phyloP scores from a whole-genome alignment of 2,113 vertebrate species.

The Phalacrocorax brasilianus region DNA sequence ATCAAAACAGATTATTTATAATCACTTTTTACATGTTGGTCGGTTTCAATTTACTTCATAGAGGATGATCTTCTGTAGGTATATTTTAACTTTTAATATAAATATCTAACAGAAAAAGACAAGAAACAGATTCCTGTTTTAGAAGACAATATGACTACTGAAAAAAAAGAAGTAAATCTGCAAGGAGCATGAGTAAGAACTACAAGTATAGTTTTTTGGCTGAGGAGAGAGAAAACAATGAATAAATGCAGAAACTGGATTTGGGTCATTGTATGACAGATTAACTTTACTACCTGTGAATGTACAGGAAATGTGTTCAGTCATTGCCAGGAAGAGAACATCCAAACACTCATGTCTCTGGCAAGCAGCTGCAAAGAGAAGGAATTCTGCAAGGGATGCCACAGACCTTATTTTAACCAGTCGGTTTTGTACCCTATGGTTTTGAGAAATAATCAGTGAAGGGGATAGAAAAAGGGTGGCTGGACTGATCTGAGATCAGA shows the following conservation, averaged over 20 bases:
- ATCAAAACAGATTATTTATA: neutral
- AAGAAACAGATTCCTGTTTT: neutral
- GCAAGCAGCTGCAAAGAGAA: neutral
- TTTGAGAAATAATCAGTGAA: neutral
- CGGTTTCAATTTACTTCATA: neutral
- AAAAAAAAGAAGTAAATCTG: neutral
- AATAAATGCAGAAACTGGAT: constrained; percentile 8
- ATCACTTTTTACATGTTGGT: neutral
- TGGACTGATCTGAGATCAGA: neutral
- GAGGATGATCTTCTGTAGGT: neutral
- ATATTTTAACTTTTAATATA: neutral
- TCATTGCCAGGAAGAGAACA: neutral
- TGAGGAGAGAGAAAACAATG: neutral
- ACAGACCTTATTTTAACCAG: neutral
- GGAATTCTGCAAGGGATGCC: neutral
- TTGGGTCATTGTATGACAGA: neutral
- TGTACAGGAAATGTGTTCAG: neutral
- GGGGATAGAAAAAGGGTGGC: neutral
- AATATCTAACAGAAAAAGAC: neutral
- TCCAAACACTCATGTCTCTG: neutral
- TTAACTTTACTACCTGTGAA: neutral
- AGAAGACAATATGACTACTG: neutral
- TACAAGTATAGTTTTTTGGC: neutral
- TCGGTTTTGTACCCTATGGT: neutral
- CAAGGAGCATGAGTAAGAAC: neutral